phyloP scores from a whole-genome alignment of 2,797 vertebrate genomes.

The Protosalanx chinensis region DNA sequence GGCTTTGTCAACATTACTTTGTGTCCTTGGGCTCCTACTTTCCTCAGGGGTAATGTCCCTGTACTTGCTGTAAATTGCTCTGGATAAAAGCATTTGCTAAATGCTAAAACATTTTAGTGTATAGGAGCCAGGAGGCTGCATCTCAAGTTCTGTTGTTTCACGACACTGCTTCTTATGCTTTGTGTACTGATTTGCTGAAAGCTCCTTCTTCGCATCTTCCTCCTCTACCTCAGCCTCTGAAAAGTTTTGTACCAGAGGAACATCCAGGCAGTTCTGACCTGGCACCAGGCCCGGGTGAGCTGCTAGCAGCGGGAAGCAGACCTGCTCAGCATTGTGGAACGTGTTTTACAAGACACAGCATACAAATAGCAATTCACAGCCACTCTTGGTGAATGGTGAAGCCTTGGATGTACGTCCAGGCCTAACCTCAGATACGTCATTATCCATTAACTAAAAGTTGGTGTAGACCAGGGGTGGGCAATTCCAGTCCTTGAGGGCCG shows the following conservation, averaged over 20 bases:
- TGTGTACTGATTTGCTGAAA: not conserved
- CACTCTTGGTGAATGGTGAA: too few relatives aligned
- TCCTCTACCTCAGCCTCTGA: constrained; percentile 56
- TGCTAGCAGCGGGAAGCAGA: constrained; percentile 88
- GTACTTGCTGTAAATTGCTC: too few relatives aligned
- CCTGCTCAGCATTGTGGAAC: constrained; percentile 85
- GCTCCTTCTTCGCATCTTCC: not conserved
- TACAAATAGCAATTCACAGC: too few relatives aligned
- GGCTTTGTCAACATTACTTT: too few relatives aligned
- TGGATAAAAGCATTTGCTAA: too few relatives aligned
- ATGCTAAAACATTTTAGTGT: too few relatives aligned
- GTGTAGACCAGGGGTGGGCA: too few relatives aligned
- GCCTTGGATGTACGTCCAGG: not conserved
- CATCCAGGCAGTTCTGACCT: constrained; percentile 77
- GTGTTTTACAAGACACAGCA: too few relatives aligned
- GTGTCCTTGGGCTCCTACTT: too few relatives aligned
- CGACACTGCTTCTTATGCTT: too few relatives aligned
- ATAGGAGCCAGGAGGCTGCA: constrained; percentile 42
- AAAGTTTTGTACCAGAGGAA: constrained; percentile 86
- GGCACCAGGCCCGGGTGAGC: constrained; percentile 90
- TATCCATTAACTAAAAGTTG: constrained; percentile 27
- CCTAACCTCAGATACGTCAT: constrained; percentile 42
- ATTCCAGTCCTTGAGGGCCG: too few relatives aligned
- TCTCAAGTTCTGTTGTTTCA: constrained; percentile 14
- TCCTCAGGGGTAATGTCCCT: too few relatives aligned